Evolutionary conservation across 2,113 vertebrate species (phyloP), one percentile per base, ranked within the genome.

Genomic region (Tretioscincus oriximinensis): DNA sequence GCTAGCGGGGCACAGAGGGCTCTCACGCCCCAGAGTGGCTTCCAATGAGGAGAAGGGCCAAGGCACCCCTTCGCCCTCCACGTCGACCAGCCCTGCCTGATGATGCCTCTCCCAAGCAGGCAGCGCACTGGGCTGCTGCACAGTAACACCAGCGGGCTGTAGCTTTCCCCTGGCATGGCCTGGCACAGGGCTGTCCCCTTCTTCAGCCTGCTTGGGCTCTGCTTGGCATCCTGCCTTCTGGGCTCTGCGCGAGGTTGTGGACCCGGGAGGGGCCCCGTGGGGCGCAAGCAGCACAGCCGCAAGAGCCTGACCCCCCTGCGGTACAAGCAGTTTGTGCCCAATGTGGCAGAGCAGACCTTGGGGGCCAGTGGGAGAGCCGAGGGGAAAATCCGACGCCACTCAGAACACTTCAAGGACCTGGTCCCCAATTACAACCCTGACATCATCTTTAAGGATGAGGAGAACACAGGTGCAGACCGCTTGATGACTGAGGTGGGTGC

Each of bases 201-300:
- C 89, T 89, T 95, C 63, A 64, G 90, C 87, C 93, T 97, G 86
- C 93, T 96, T 35, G 65, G 80, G 54, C 73, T 82, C 10, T 92
- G 92, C 45, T 90, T 92, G 69, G 78, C 77, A n/a, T 77, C 49
- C 24, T 88, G 76, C 77, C 88, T 97, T 90, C 92, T 94, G 80
- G 95, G 24, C 82, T 95, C 94, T 60, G 92, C 5, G 85, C 88
- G 87, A 94, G 96, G 97, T 92, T 98, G 98, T 72, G 98, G 97
- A 9, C 97, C 97, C 0, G 98, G 98, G 80, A 90, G 95, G 78
- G 95, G 94, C 1, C 95, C 95, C 0, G 94, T 94, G 72, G 93
- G 95, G 22, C 87, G 95, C 78, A 92, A 94, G 76, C 93, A 92
- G 51, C 73, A 91, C 3, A 90, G 85, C 78, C 88, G 92, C 83